Evolutionary conservation across 2,113 vertebrate species (phyloP).

Genomic region (Xyliphius kryptos): DNA sequence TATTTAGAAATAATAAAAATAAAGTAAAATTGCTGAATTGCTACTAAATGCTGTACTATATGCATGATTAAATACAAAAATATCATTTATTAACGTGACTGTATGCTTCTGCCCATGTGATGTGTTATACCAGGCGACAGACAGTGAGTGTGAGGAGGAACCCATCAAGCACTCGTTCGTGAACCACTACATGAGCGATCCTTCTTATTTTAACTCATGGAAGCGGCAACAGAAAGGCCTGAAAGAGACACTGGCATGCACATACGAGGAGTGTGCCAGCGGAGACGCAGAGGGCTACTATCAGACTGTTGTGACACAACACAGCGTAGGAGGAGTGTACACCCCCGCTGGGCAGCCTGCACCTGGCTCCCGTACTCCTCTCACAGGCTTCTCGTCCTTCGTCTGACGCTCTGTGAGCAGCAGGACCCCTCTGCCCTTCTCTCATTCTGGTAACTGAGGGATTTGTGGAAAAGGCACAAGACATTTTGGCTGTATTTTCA

Average conservation of each 20-base stretch:
- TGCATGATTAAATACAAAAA: too few relatives aligned
- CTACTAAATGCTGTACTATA: too few relatives aligned
- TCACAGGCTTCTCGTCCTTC: slow-evolving; percentile 94
- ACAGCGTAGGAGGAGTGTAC: slow-evolving; percentile 89
- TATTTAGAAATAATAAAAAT: too few relatives aligned
- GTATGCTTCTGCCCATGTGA: slow-evolving; percentile 5
- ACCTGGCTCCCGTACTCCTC: slow-evolving; percentile 80
- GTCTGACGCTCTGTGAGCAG: slow-evolving; percentile 66
- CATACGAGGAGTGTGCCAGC: slow-evolving; percentile 78
- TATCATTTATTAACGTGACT: too few relatives aligned
- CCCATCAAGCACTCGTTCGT: slow-evolving; percentile 91
- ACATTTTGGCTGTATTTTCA: too few relatives aligned
- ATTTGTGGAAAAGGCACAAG: too few relatives aligned
- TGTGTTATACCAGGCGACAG: slow-evolving; percentile 64
- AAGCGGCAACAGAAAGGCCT: slow-evolving; percentile 83
- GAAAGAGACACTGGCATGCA: slow-evolving; percentile 64
- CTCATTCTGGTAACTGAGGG: too few relatives aligned
- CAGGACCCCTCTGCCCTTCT: slow-evolving; percentile 18
- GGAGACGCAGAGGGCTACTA: slow-evolving; percentile 75
- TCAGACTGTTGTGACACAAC: slow-evolving; percentile 90
- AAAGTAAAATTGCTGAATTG: too few relatives aligned
- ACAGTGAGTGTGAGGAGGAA: slow-evolving; percentile 87
- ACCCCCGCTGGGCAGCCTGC: slow-evolving; percentile 77
- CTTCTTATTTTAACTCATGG: slow-evolving; percentile 93
- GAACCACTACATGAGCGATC: slow-evolving; percentile 98